Percentiles rank a stretch among this genome's conserved stretches.
phyloP scores from a whole-genome alignment of 2,888 invertebrate species.

The Mycalesis mineus region DNA sequence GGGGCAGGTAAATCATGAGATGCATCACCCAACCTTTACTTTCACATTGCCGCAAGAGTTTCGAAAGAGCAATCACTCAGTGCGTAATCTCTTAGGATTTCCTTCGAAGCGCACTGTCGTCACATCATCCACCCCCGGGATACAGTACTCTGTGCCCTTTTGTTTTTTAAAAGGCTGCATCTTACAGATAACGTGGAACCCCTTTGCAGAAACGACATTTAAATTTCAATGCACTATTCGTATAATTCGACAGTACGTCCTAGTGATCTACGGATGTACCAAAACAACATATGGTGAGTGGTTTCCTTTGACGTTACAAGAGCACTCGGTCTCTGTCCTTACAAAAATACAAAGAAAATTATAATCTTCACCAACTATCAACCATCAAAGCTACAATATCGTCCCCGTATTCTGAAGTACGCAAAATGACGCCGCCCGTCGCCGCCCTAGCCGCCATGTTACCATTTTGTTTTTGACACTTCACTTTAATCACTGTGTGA shows the following conservation, averaged over 20 bases:
- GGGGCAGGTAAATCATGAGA: slow-evolving; percentile 58
- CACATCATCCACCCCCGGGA: slow-evolving; percentile 40
- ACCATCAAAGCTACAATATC: slow-evolving; percentile 56
- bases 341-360: slow-evolving; percentile 55
- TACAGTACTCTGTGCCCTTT: slow-evolving; percentile 52
- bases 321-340: slow-evolving; percentile 21
- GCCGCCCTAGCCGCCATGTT: slow-evolving; percentile 43
- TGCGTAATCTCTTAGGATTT: slow-evolving; percentile 74
- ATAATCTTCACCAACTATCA: slow-evolving; percentile 56
- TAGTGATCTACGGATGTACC: slow-evolving; percentile 12
- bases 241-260: slow-evolving; percentile 32
- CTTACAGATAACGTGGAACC: slow-evolving; percentile 56
- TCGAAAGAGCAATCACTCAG: slow-evolving; percentile 74
- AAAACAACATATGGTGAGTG: slow-evolving; percentile 22
- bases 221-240: slow-evolving; percentile 38
- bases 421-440: slow-evolving; percentile 41
- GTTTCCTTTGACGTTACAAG: slow-evolving; percentile 16
- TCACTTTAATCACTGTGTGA: slow-evolving; percentile 75
- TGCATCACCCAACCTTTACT: slow-evolving; percentile 63
- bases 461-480: slow-evolving; percentile 75
- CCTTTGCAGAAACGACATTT: slow-evolving; percentile 38
- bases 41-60: slow-evolving; percentile 59
- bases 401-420: slow-evolving; percentile 43
- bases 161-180: slow-evolving; percentile 63
- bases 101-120: slow-evolving; percentile 40